Conservation (phyloP, 2,888 invertebrate species). For the Thereva nobilitata region DNA sequence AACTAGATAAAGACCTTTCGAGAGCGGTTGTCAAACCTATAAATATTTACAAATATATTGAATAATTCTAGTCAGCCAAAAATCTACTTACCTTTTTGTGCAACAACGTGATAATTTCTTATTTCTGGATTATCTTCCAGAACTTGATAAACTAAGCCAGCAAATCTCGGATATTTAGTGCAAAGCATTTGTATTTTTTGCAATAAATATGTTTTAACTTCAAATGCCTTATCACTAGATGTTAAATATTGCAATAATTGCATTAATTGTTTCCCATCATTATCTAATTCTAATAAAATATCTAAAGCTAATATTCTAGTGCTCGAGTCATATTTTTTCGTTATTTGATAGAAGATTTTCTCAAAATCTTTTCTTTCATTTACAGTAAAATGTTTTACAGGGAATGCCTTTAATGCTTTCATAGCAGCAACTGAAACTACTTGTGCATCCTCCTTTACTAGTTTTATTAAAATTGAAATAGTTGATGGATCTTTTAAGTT, state of each 20-base stretch:
- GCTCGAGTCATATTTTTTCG: constrained; percentile 68
- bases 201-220: constrained; percentile 68
- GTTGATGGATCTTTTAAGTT: constrained; percentile 68
- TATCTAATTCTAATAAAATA: constrained; percentile 66
- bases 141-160: constrained; percentile 57
- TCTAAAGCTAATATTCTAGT: constrained; percentile 73
- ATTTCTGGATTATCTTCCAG: constrained; percentile 58
- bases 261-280: constrained; percentile 61
- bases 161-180: constrained; percentile 60
- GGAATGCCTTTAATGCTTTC: constrained; percentile 66
- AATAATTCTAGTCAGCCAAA: neutral
- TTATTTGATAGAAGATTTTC: constrained; percentile 66
- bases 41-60: constrained; percentile 2
- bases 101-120: constrained; percentile 71
- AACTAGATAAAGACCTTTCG: constrained; percentile 65
- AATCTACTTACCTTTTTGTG: constrained; percentile 62
- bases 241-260: constrained; percentile 61
- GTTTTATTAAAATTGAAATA: constrained; percentile 64
- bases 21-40: constrained; percentile 72
- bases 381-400: constrained; percentile 51
- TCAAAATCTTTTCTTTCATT: constrained; percentile 59
- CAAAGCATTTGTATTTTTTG: constrained; percentile 66
- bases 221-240: constrained; percentile 62
- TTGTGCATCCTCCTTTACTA: constrained; percentile 60
- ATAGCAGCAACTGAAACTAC: constrained; percentile 69